Percentiles rank a stretch among this genome's conserved stretches.
phyloP scores from a whole-genome alignment of 2,888 invertebrate genomes.

The Heteropelma amictum region DNA sequence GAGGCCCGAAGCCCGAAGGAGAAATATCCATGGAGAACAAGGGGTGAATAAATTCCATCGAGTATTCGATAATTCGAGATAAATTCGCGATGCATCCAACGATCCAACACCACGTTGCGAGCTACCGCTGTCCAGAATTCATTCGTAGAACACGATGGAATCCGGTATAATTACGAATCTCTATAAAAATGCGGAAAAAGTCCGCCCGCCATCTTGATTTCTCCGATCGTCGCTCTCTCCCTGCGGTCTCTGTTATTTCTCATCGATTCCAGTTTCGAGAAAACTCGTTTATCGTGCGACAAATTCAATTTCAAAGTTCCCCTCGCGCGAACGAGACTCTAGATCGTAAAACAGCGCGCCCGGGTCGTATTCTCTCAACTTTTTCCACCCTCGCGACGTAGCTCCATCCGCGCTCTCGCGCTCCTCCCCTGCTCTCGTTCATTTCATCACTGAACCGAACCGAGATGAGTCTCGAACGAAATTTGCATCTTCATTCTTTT shows the following conservation, averaged over 20 bases:
- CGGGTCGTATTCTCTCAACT: slow-evolving; percentile 7
- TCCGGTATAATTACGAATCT: too few relatives aligned
- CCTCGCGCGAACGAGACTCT: background rate
- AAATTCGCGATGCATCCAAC: slow-evolving; percentile 20
- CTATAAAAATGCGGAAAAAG: too few relatives aligned
- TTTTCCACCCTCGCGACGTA: slow-evolving; percentile 11
- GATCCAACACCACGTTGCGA: slow-evolving; percentile 24
- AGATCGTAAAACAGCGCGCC: background rate
- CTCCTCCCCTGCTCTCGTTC: background rate
- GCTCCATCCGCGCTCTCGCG: background rate
- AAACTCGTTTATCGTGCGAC: slow-evolving; percentile 38
- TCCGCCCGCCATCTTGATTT: background rate
- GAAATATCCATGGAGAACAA: background rate
- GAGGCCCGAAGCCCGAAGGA: slow-evolving; percentile 20
- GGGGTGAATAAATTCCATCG: slow-evolving; percentile 36
- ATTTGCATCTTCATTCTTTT: slow-evolving; percentile 43
- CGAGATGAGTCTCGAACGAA: slow-evolving; percentile 39
- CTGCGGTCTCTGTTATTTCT: background rate
- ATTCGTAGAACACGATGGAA: background rate
- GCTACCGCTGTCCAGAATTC: slow-evolving; percentile 18
- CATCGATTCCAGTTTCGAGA: slow-evolving; percentile 41
- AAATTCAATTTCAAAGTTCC: slow-evolving; percentile 50
- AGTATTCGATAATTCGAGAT: slow-evolving; percentile 43
- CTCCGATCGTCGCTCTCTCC: background rate
- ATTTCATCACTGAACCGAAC: slow-evolving; percentile 34